phyloP scores from a whole-genome alignment of 2,797 vertebrate genomes.

The Sorex maritimensis region DNA sequence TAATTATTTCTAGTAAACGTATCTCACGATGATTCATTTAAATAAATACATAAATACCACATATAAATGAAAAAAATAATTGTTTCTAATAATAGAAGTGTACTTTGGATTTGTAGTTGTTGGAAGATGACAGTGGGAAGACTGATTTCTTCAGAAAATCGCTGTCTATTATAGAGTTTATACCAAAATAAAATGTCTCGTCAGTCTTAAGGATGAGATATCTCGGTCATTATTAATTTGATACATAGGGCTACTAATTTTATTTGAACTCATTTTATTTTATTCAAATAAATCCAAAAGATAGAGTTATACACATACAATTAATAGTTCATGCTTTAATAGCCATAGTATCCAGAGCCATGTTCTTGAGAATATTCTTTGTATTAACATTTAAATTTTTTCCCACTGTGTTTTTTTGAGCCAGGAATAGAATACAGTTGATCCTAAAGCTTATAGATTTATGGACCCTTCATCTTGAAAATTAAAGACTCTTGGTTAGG shows the following conservation, averaged over 20 bases:
- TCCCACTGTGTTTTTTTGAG: slow-evolving; percentile 1
- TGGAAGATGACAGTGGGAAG: not conserved
- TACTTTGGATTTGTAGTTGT: slow-evolving; percentile 65
- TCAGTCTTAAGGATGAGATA: slow-evolving; percentile 57
- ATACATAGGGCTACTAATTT: slow-evolving; percentile 59
- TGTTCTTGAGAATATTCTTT: not conserved
- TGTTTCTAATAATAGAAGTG: slow-evolving; percentile 57
- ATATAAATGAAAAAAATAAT: not conserved
- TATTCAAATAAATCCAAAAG: slow-evolving; percentile 60
- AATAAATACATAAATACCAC: too few species aligned
- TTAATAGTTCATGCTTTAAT: slow-evolving; percentile 59
- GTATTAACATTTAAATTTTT: slow-evolving; percentile 51
- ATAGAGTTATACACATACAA: slow-evolving; percentile 37
- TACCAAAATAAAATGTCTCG: slow-evolving; percentile 44
- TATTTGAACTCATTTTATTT: not conserved
- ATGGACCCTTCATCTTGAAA: slow-evolving; percentile 66
- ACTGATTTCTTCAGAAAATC: slow-evolving; percentile 48
- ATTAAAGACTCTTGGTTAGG: slow-evolving; percentile 45
- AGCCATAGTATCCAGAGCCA: not conserved
- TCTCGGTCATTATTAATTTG: slow-evolving; percentile 30
- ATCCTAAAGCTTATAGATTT: slow-evolving; percentile 47
- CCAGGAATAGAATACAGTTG: slow-evolving; percentile 49
- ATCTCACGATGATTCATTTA: too few species aligned
- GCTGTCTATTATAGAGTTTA: slow-evolving; percentile 34
- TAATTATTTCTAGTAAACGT: slow-evolving; percentile 57